Evolutionary conservation across 2,113 vertebrate genomes (phyloP).

Genomic region (Steatornis caripensis): DNA sequence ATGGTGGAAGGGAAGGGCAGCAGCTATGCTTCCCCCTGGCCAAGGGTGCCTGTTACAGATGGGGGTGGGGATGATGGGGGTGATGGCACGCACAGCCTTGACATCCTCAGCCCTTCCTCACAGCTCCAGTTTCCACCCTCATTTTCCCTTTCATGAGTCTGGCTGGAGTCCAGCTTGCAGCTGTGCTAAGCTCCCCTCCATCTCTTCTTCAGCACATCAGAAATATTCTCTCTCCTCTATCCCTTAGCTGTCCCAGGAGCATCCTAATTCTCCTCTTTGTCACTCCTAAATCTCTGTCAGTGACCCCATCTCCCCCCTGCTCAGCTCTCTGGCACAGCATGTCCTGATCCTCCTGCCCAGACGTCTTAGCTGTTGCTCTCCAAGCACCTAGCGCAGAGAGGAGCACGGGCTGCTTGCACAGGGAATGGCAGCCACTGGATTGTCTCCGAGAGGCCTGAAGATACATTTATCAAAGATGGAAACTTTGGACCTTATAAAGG

Average conservation of each 20-base stretch:
- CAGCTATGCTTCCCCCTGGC: background rate
- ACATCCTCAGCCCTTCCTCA: background rate
- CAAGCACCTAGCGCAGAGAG: fast-evolving
- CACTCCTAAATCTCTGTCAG: background rate
- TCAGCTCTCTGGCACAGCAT: background rate
- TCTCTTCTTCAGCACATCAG: background rate
- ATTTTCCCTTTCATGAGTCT: background rate
- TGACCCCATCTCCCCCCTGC: fast-evolving
- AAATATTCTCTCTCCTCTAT: background rate
- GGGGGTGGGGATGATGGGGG: background rate
- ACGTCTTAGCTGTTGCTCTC: background rate
- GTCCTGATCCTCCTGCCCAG: background rate
- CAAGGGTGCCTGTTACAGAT: background rate
- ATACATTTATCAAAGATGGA: background rate
- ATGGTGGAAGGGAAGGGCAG: background rate
- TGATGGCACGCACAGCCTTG: background rate
- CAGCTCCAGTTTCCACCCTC: background rate
- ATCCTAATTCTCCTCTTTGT: background rate
- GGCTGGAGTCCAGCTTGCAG: background rate
- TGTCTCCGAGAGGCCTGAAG: background rate
- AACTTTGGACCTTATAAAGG: background rate
- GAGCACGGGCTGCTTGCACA: background rate
- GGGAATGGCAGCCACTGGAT: fast-evolving
- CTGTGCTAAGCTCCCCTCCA: fast-evolving
- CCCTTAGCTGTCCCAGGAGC: background rate